phyloP scores from a whole-genome alignment of 2,888 invertebrate species.

The Melinaea marsaeus region DNA sequence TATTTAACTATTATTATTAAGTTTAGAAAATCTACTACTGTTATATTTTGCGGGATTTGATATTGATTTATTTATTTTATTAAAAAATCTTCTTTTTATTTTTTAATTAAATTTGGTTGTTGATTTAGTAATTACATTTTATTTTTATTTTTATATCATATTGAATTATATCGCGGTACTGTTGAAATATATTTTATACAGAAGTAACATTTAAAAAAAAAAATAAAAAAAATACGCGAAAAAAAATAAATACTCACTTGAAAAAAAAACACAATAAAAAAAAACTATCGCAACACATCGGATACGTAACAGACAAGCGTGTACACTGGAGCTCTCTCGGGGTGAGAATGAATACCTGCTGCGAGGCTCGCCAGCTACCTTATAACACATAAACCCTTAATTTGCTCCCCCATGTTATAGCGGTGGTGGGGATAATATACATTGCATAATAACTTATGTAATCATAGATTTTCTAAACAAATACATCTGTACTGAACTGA shows the following conservation, averaged over 20 bases:
- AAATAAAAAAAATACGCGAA: constrained; percentile 14
- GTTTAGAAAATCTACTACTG: too few relatives aligned
- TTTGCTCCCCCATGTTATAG: constrained; percentile 44
- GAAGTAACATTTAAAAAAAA: not conserved
- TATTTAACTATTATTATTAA: not conserved
- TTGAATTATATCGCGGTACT: too few relatives aligned
- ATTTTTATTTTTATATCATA: not conserved
- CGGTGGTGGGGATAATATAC: constrained; percentile 19
- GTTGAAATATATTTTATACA: too few relatives aligned
- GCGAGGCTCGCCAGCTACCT: constrained; percentile 42
- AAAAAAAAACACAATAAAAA: constrained; percentile 34
- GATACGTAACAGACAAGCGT: constrained; percentile 41
- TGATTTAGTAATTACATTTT: constrained; percentile 11
- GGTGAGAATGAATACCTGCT: constrained; percentile 54
- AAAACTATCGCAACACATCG: constrained; percentile 17
- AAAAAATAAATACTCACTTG: constrained; percentile 34
- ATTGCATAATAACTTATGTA: constrained; percentile 8
- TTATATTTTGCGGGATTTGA: too few relatives aligned
- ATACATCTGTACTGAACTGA: too few relatives aligned
- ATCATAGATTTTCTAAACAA: not conserved
- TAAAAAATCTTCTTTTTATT: too few relatives aligned
- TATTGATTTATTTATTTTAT: too few relatives aligned
- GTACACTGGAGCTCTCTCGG: constrained; percentile 45
- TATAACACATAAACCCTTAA: constrained; percentile 50
- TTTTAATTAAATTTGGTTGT: constrained; percentile 1